Evolutionary conservation across 2,797 vertebrate genomes (phyloP), one percentile per base, ranked within the genome.

Genomic region (Trachops cirrhosus): DNA sequence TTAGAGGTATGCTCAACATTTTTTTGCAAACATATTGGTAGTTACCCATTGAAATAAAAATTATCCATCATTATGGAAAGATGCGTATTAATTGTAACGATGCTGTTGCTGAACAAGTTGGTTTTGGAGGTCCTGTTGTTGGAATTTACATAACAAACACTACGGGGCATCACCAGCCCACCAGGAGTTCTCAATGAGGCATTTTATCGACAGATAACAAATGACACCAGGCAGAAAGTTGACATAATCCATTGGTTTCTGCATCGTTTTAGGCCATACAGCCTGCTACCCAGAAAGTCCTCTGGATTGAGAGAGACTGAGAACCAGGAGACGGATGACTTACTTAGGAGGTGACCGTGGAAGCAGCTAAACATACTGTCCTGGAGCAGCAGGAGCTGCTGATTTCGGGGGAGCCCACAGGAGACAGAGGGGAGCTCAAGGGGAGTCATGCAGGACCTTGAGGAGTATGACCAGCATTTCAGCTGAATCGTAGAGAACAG

Each of bases 381-480:
- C 64, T 21, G 19, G 41, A 44, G 79, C 12, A 2, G 18, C 4
- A 26, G 48, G 15, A 0, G n/a, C 8, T 22, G 10, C 41, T 19
- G 9, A 32, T 32, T 48, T 6, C 74, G 19, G 15, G 32, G 21
- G 9, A 62, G 6, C 46, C 26, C 39, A 0, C 0, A 0, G 2
- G 74, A 85, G 19, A 59, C 24, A 52, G 32, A 52, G 14, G 24
- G 24, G 9, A 18, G 6, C 29, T 41, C 67, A 5, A 29, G 29
- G 11, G 48, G 21, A 22, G 16, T 24, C 6, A 6, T 3, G 16
- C 1, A 10, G 39, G 52, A 50, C 3, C 21, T n/a, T 7, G 1
- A 22, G 34, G 29, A 46, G 19, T 2, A 24, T 52, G 22, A 4
- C 44, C 44, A 7, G 50, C 7, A 4, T 46, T 18, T 26, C 32